Conservation (phyloP, 2,888 invertebrate species). For the Fragum fragum region DNA sequence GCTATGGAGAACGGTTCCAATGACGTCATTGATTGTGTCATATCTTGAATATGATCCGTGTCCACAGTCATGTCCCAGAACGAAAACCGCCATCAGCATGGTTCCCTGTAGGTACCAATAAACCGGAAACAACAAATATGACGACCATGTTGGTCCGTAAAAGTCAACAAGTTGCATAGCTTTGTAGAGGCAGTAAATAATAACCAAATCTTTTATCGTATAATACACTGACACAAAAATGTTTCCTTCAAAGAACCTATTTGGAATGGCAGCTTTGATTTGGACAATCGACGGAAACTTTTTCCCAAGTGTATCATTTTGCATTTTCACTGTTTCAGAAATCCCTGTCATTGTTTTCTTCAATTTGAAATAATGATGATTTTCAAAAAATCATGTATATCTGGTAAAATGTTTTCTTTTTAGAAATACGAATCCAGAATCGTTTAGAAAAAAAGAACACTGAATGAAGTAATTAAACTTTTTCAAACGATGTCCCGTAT, state of each 20-base stretch:
- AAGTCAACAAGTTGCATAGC: conserved; percentile 40
- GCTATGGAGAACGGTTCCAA: conserved; percentile 80
- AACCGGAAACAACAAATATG: conserved; percentile 65
- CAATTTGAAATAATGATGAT: no score
- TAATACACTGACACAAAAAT: conserved; percentile 79
- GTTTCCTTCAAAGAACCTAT: conserved; percentile 79
- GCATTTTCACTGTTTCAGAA: not conserved
- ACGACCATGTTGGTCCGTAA: conserved; percentile 41
- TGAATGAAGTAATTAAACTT: no score
- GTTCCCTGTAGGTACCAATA: conserved; percentile 84
- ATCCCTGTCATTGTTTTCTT: no score
- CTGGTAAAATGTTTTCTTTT: no score
- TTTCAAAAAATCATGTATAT: no score
- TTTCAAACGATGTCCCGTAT: no score
- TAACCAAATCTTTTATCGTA: conserved; percentile 76
- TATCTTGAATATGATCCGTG: conserved; percentile 83
- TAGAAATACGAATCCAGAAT: no score
- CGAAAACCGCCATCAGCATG: conserved; percentile 82
- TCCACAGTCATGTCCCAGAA: conserved; percentile 84
- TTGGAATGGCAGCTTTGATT: conserved; percentile 81
- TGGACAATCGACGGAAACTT: conserved; percentile 81
- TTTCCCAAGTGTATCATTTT: conserved; percentile 21
- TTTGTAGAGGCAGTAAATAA: conserved; percentile 69
- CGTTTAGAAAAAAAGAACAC: no score
- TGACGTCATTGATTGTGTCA: conserved; percentile 77